These are phyloP conservation scores for Melanchra persicariae DNA, from an alignment of 2,888 invertebrate species.

Conservation along the genomic window DNA sequence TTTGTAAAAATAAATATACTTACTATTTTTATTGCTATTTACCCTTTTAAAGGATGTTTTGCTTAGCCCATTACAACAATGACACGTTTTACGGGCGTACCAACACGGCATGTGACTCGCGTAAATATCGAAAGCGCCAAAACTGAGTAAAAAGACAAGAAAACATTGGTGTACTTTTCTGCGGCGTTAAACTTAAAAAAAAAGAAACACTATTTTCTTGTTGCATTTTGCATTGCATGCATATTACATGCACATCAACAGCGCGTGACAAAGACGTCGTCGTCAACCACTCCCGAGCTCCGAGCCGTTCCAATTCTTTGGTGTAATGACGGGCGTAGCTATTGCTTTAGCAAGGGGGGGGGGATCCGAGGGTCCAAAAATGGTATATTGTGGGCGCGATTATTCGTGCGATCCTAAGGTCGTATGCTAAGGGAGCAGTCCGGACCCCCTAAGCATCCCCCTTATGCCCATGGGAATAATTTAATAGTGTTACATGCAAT, in stretches of 20 bases:
- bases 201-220: too few species aligned
- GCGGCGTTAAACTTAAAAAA: not conserved
- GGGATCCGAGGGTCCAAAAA: too few species aligned
- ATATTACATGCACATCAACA: too few species aligned
- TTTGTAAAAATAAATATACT: constrained; percentile 31
- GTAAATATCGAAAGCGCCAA: not conserved
- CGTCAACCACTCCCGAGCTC: not conserved
- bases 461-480: too few species aligned
- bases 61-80: constrained; percentile 6
- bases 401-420: too few species aligned
- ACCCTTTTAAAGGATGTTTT: not conserved
- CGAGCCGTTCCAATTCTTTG: constrained; percentile 30
- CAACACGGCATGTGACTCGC: not conserved
- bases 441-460: too few species aligned
- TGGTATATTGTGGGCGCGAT: too few species aligned
- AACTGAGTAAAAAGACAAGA: not conserved
- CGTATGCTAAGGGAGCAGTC: too few species aligned
- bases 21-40: not conserved
- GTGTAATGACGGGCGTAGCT: too few species aligned
- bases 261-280: not conserved
- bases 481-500: not conserved
- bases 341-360: too few species aligned
- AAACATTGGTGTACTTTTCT: not conserved
- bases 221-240: not conserved
- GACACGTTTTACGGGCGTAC: not conserved